Evolutionary conservation across 2,888 invertebrate species (phyloP), one percentile per base, ranked within the genome.

Genomic region (Sycophila texana): DNA sequence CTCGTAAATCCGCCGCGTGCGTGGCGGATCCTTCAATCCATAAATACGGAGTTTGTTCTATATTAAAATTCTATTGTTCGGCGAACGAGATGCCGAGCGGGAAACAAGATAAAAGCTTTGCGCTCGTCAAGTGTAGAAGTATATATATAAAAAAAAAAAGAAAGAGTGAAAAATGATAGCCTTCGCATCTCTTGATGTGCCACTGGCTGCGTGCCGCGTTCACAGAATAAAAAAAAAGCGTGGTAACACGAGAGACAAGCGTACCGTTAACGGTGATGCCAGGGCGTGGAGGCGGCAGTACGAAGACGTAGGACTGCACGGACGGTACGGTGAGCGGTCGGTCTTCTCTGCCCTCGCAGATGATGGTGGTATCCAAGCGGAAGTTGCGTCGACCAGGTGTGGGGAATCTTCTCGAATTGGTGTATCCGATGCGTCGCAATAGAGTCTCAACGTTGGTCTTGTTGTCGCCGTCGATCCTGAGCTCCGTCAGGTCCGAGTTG

Each of bases 311-410:
- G 12, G 96, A 95, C 89, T 96, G 96, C 0, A 96, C 94, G 0
- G 95, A 93, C 0, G 95, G 94, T 0, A 96, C 94, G 86, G 94
- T 93, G 74, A 96, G 92, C 7, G 94, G 92, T 84, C 94, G 94
- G 0, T 95, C 95, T 88, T 94, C 95, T 86, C 95, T 94, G 88
- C 96, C 96, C 0, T 95, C 95, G 88, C 87, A 90, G 18, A 87
- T 93, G 84, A 98, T 94, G 79, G 95, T 94, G 4, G 97, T 97
- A 61, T 94, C 94, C 16, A 98, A 92, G 84, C 94, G 94, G 86
- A 98, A 93, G 88, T 97, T 97, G 30, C 99, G 92, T 5, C 98
- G 92, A 5, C 99, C 99, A 4, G 98, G 97, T n/a, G 98, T 98
- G 18, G 99, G 98, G 92, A 95, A 97, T 85, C 95, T 94, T 77